phyloP scores from a whole-genome alignment of 2,797 vertebrate genomes.

The Phylloscopus collybita region DNA sequence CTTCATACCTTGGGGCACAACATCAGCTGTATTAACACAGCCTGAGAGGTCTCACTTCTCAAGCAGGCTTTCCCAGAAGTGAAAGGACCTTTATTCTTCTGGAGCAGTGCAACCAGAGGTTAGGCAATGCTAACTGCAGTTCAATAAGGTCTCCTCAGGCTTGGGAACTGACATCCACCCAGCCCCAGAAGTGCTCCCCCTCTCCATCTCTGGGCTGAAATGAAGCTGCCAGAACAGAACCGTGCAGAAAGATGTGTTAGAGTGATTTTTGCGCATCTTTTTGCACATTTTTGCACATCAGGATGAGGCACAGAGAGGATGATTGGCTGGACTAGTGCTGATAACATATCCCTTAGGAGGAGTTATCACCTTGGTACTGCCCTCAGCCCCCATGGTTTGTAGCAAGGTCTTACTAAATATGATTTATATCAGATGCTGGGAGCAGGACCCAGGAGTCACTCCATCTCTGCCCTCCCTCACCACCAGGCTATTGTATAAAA shows the following conservation, averaged over 20 bases:
- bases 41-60: neutral
- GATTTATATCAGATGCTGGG: neutral
- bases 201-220: neutral
- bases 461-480: neutral
- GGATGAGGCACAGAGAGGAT: neutral
- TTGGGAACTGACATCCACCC: neutral
- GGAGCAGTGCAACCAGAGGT: fast-evolving
- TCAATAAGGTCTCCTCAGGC: neutral
- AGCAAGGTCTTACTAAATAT: neutral
- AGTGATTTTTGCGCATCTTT: neutral
- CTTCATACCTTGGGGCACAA: neutral
- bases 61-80: neutral
- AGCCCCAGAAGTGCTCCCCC: neutral
- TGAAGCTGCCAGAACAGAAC: neutral
- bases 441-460: neutral
- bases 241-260: fast-evolving
- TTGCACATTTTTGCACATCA: neutral
- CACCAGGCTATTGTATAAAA: neutral
- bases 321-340: neutral
- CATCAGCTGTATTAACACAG: neutral
- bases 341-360: neutral
- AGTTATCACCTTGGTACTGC: neutral
- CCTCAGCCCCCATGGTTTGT: neutral
- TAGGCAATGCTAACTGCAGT: no score
- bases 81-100: neutral